A percentile compares a stretch with the other conserved stretches of the same genome.
These are phyloP conservation scores for Brachionus sp. DNA, from an alignment of 1,140 invertebrate genomes.

Conservation along the genomic window DNA sequence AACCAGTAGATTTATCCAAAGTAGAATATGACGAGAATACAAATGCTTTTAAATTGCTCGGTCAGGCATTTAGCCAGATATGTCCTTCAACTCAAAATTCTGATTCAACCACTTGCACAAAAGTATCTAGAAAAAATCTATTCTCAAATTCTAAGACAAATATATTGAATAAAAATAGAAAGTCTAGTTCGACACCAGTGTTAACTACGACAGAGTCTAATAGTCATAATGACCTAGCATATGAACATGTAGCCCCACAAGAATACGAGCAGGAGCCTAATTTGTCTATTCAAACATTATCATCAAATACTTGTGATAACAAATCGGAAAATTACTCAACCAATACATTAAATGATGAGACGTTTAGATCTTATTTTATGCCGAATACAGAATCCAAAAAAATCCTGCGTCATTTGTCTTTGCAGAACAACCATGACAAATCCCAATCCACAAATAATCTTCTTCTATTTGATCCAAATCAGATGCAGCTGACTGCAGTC, in stretches of 20 bases:
- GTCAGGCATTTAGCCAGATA: neutral
- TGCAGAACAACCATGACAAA: constrained; percentile 41
- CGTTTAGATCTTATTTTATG: constrained; percentile 11
- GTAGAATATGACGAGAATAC: constrained; percentile 15
- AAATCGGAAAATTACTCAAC: neutral
- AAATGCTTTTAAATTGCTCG: neutral
- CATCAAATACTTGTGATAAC: constrained; percentile 10
- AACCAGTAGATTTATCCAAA: constrained; percentile 16
- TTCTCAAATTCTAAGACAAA: constrained; percentile 3
- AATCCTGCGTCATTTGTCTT: constrained; percentile 14
- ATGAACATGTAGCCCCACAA: neutral
- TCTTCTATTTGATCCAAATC: neutral
- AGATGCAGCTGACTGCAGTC: constrained; percentile 25
- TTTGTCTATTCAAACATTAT: constrained; percentile 10
- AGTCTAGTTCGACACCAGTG: constrained; percentile 27
- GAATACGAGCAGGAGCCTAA: neutral
- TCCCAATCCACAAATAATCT: constrained; percentile 43
- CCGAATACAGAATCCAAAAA: constrained; percentile 11
- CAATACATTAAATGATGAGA: neutral
- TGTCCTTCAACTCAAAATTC: neutral
- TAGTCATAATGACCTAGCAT: neutral
- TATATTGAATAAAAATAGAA: constrained; percentile 32
- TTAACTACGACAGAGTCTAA: constrained; percentile 17
- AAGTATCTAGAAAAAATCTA: neutral
- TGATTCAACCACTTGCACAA: neutral